Base-by-base conservation (phyloP, 1,140 invertebrate species). In the Gonioctena quinquepunctata region DNA sequence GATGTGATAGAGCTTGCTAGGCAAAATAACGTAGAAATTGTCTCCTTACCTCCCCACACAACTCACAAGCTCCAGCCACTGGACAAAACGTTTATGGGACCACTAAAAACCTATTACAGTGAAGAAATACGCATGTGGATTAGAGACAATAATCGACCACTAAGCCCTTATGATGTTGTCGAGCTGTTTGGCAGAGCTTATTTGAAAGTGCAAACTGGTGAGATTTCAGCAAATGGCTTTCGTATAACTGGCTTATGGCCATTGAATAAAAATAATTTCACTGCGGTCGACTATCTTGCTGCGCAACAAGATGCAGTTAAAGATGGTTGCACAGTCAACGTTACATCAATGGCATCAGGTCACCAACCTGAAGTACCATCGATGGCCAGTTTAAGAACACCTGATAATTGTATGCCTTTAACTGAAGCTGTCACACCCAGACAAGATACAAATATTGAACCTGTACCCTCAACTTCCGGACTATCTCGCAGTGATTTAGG, bases 171-270 rank as follows among this genome's bases (percentile, higher is more conserved):
- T n/a, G n/a, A 78, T 23, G 68, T 79, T 42, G 61, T 63, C 5
- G 69, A 79, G 50, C 52, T 77, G 18, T 76, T 81, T 66, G 76
- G 71, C 1, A 72, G 72, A 57, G 73, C 73, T 19, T 80, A 79
- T 65, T 22, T 76, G 19, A 76, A 73, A 65, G 62, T 68, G 7
- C 71, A 74, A 69, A 78, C 70, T 50, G 71, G 59, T 19, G 57
- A 71, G 68, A 76, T 79, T 19, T 72, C 79, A 23, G 69, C 75
- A 1, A 81, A 78, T 69, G 77, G 76, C 18, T 82, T 82, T 66
- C 69, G 65, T 62, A 67, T 50, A 2, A 79, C 76, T n/a, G 77
- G 79, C 50, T 70, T 82, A 62, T 79, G 60, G 7, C 80, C 76
- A 6, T 59, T 79, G 7, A 76, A 81, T 52, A 72, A 57, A 67